Conservation (phyloP, 2,797 vertebrate species). For the Chloroceryle inda region DNA sequence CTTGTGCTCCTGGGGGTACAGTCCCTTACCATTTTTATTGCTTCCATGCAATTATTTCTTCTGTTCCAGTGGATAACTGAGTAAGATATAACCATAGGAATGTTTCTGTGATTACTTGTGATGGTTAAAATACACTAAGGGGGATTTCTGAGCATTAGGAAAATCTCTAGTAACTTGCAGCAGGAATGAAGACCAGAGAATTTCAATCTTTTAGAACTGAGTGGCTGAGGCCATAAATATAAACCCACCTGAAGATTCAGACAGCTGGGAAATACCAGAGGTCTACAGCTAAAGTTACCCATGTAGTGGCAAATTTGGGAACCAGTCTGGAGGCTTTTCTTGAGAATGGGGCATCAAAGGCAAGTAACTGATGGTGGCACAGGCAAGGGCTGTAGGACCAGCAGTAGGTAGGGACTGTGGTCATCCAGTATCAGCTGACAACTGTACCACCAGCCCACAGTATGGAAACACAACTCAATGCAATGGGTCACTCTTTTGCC, state of each 20-base stretch:
- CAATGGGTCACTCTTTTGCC: neutral
- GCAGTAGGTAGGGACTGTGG: neutral
- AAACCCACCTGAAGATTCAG: neutral
- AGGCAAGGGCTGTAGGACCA: neutral
- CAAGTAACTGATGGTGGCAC: neutral
- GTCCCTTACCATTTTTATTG: neutral
- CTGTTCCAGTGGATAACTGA: neutral
- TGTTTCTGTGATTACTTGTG: neutral
- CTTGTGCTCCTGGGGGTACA: neutral
- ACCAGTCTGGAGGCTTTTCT: neutral
- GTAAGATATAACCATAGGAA: neutral
- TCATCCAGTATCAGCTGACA: neutral
- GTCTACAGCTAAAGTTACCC: neutral
- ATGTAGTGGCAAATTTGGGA: neutral
- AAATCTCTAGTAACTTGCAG: neutral
- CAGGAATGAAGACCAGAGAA: neutral
- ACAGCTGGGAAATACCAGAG: neutral
- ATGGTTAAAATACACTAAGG: neutral
- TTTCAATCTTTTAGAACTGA: neutral
- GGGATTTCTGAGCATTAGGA: neutral
- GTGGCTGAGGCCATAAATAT: neutral
- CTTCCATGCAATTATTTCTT: constrained; percentile 13
- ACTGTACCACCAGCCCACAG: fast-evolving
- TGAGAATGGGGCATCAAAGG: neutral
- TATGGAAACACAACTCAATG: fast-evolving